Evolutionary conservation across 2,113 vertebrate species (phyloP).

Genomic region (Channa argus): DNA sequence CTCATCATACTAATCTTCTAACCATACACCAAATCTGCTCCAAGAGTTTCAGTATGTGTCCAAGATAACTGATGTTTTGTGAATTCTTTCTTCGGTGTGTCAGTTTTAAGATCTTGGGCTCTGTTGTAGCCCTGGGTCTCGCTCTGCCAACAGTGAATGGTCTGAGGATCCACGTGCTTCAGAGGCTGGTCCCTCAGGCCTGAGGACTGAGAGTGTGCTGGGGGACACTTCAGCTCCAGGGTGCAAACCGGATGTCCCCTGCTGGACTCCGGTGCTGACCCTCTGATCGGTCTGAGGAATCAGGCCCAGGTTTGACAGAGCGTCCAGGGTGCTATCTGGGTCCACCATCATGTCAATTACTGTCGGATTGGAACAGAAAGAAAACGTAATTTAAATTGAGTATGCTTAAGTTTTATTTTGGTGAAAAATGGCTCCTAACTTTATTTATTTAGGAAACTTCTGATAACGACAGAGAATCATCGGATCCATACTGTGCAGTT

Average conservation of each 20-base stretch:
- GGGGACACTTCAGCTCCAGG: slow-evolving; percentile 65
- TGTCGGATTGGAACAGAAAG: slow-evolving; percentile 58
- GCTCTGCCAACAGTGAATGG: slow-evolving; percentile 78
- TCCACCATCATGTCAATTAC: slow-evolving; percentile 97
- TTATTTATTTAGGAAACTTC: neutral
- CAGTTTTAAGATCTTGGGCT: slow-evolving; percentile 83
- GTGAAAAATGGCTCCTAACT: neutral
- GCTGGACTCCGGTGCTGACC: slow-evolving; percentile 79
- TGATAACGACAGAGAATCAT: neutral
- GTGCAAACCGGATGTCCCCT: slow-evolving; percentile 36
- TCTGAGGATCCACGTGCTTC: slow-evolving; percentile 44
- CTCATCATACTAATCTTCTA: neutral
- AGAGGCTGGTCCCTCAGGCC: slow-evolving; percentile 24
- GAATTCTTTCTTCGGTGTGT: slow-evolving; percentile 42
- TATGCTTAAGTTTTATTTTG: neutral
- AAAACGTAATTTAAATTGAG: neutral
- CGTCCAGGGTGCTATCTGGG: slow-evolving; percentile 94
- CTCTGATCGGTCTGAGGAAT: slow-evolving; percentile 85
- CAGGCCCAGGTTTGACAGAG: slow-evolving; percentile 89
- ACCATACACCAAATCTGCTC: slow-evolving; percentile 3
- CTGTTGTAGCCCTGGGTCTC: slow-evolving; percentile 84
- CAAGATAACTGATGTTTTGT: slow-evolving; percentile 18
- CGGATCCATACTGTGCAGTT: slow-evolving; percentile 88
- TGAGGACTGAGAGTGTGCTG: slow-evolving; percentile 45
- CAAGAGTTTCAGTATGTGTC: neutral